Conservation (phyloP, 2,113 vertebrate species). For the Balaenoptera acutorostrata region DNA sequence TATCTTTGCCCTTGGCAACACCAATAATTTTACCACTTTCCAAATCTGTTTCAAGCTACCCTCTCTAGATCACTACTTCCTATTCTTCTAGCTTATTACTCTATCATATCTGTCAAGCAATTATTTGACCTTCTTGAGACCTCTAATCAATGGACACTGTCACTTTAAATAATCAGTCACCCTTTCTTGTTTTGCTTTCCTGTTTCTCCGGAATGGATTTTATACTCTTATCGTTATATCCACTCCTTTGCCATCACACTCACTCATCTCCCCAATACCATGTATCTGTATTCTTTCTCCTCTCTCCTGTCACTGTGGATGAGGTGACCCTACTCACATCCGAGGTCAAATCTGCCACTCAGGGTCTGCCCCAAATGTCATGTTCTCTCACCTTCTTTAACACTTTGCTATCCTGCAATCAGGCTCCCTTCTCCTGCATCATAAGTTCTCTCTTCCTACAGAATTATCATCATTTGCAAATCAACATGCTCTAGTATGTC, state of each 20-base stretch:
- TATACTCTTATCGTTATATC: not conserved
- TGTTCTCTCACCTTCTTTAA: not conserved
- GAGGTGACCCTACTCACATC: not conserved
- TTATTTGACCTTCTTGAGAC: not conserved
- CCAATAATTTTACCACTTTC: not conserved
- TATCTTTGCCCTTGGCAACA: not conserved
- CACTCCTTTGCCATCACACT: not conserved
- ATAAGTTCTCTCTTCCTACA: not conserved
- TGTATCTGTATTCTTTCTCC: not conserved
- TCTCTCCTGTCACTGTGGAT: not conserved
- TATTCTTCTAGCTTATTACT: not conserved
- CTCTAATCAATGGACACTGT: not conserved
- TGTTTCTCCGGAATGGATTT: not conserved
- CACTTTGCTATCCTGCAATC: not conserved
- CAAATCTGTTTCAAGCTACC: not conserved
- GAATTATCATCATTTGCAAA: not conserved
- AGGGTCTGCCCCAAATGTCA: not conserved
- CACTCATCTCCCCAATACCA: not conserved
- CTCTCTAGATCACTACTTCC: not conserved
- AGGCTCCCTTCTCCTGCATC: not conserved
- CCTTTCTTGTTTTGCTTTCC: not conserved
- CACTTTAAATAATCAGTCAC: not conserved
- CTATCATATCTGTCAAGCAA: not conserved
- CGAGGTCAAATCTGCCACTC: not conserved
- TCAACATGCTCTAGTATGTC: not conserved